Conservation (phyloP, 2,113 vertebrate genomes). For the Carassius carassius region DNA sequence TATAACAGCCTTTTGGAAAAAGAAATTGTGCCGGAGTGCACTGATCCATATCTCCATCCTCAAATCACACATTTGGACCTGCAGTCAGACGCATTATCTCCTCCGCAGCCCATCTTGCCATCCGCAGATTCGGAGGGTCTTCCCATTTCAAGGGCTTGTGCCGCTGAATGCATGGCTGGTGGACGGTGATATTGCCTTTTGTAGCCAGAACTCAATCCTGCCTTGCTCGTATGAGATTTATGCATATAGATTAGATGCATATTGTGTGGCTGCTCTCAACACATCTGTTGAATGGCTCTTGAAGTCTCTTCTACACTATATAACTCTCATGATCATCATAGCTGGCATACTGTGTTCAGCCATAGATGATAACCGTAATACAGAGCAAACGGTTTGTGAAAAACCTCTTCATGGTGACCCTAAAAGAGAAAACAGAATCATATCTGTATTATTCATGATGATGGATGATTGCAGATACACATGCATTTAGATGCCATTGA, state of each 20-base stretch:
- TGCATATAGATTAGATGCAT: conserved; percentile 70
- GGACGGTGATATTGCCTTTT: conserved; percentile 68
- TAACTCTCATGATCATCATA: conserved; percentile 5
- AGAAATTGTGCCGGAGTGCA: neutral
- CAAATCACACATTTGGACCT: conserved; percentile 35
- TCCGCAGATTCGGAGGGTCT: conserved; percentile 26
- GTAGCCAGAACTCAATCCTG: conserved; percentile 45
- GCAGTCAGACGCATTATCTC: conserved; percentile 37
- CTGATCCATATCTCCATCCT: conserved; percentile 16
- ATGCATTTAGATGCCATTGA: neutral
- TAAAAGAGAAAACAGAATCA: neutral
- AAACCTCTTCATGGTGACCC: neutral
- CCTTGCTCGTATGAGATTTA: conserved; percentile 52
- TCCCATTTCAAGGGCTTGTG: conserved; percentile 68
- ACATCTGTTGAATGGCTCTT: conserved; percentile 66
- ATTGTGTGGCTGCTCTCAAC: conserved; percentile 60
- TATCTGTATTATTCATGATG: neutral
- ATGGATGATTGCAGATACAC: neutral
- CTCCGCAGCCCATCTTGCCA: neutral
- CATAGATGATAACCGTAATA: neutral
- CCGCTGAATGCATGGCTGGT: conserved; percentile 63
- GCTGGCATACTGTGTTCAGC: neutral
- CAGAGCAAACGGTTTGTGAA: neutral
- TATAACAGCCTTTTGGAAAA: neutral
- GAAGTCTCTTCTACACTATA: conserved; percentile 42